Percentiles rank a stretch among this genome's conserved stretches.
phyloP scores from a whole-genome alignment of 2,113 vertebrate species.

The Archocentrus centrarchus region DNA sequence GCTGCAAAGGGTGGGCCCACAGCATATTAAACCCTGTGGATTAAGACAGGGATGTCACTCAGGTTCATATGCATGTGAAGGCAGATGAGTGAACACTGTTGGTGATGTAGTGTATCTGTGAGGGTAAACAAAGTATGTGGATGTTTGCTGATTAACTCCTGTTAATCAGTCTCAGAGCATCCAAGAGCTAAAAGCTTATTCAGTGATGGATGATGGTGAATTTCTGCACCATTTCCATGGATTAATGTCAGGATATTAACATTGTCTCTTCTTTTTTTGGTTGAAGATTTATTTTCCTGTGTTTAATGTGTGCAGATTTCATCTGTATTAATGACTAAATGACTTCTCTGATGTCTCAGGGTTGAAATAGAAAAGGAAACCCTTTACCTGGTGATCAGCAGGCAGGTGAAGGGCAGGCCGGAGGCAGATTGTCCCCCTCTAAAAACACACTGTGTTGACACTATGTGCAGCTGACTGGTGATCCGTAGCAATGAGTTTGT shows the following conservation, averaged over 20 bases:
- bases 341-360: neutral
- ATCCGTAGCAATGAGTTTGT: slow-evolving; percentile 35
- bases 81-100: no score
- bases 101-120: no score
- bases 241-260: neutral
- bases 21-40: no score
- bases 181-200: no score
- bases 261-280: neutral
- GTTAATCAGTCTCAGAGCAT: neutral
- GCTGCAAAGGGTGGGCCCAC: no score
- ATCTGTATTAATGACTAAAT: no score
- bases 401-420: slow-evolving; percentile 29
- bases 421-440: neutral
- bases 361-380: neutral
- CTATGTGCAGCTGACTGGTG: slow-evolving; percentile 12
- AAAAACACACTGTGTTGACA: slow-evolving; percentile 50
- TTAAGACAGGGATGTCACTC: no score
- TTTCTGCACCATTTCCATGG: neutral
- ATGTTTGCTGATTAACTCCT: neutral
- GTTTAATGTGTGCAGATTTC: neutral
- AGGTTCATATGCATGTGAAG: no score
- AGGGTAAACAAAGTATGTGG: neutral
- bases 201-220: accelerated
- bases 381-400: neutral
- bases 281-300: neutral